Evolutionary conservation across 2,113 vertebrate genomes (phyloP).

Genomic region (Fregetta grallaria): DNA sequence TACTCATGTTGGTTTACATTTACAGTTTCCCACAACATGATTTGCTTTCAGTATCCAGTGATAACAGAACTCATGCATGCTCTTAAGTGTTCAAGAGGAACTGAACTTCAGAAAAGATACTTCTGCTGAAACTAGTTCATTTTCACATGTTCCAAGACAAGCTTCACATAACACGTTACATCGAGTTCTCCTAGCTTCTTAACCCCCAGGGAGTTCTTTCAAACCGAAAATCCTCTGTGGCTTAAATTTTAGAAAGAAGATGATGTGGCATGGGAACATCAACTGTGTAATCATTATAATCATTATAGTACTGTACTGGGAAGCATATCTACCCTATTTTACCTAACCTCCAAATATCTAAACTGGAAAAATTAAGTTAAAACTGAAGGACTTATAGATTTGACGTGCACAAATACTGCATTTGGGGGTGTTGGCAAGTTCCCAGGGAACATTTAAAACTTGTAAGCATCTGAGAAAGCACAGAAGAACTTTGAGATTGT

Average conservation of each 20-base stretch:
- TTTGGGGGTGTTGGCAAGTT: neutral
- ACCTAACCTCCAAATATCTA: neutral
- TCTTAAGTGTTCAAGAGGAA: neutral
- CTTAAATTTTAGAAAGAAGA: slow-evolving; percentile 24
- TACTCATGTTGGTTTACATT: neutral
- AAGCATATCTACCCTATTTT: neutral
- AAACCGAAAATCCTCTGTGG: neutral
- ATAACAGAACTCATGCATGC: neutral
- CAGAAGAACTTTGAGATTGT: neutral
- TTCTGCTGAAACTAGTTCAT: slow-evolving; percentile 8
- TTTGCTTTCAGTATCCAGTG: neutral
- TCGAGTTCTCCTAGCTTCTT: neutral
- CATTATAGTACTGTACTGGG: neutral
- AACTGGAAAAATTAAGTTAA: neutral
- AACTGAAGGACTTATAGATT: neutral
- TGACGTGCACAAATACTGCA: neutral
- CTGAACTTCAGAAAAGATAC: neutral
- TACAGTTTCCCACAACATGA: neutral
- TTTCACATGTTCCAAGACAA: slow-evolving; percentile 18
- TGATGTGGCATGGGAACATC: neutral
- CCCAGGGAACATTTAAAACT: neutral
- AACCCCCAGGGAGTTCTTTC: neutral
- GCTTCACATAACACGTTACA: neutral
- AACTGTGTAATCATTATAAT: neutral
- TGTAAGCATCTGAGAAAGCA: neutral